Base-by-base conservation (phyloP, 2,888 invertebrate species). In the Tetheella fluctuosa region DNA sequence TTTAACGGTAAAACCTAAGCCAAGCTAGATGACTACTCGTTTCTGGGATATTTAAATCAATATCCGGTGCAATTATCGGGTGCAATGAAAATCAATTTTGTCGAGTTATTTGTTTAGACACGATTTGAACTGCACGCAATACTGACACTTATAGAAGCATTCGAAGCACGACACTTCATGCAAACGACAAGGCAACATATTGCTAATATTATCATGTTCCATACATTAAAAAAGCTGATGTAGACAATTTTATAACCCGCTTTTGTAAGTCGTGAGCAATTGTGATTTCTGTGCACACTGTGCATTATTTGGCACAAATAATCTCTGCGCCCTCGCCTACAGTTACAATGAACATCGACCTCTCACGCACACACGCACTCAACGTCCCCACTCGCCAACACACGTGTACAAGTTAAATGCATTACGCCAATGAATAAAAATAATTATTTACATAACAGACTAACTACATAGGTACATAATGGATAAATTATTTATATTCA, bases 291-390 rank as follows among this genome's bases (percentile, higher is more conserved):
- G 80, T 76, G 84, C 84, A 85, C 84, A 76, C 70, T 63, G 83
- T 84, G 86, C 86, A 77, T 80, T 17, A 69, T 89, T 89, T 90
- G 90, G 89, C 90, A 90, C 89, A 74, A 80, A 69, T 77, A 77
- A 83, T 79, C 71, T 73, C 80, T 71, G 70, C 70, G 73, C 73
- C 69, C 59, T 59, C 61, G 62, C 65, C 65, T 56, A 60, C 54
- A 15, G 20, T 58, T 63, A 58, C 53, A 60, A 48, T 54, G 52
- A 63, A 70, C 68, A 69, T 62, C 60, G 58, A 68, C 10, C 65
- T 59, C 67, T 63, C 69, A 63, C 66, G 63, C 68, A 62, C 55
- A 23, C 28, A 53, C 28, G 55, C 64, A 52, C 59, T 61, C 68
- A 64, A 63, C 69, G 10, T 48, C 3, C 48, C 20, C 48, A 10